A percentile compares a stretch with the other conserved stretches of the same genome.
Evolutionary conservation across 2,888 invertebrate species (phyloP).

Genomic region (Chrysina gloriosa): DNA sequence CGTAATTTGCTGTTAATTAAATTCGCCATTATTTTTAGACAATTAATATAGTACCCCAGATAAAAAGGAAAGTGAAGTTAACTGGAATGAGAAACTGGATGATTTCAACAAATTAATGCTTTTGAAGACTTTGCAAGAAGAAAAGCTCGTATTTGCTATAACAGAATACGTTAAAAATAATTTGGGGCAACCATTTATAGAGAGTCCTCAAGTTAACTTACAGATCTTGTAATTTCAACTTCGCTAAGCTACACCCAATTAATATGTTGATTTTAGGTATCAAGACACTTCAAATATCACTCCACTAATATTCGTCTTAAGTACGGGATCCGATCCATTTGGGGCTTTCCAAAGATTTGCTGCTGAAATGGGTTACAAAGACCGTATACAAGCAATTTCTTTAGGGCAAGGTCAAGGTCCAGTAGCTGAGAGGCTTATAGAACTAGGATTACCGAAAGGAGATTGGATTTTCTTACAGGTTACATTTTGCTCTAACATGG

Average conservation of each 20-base stretch:
- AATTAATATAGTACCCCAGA: conserved; percentile 58
- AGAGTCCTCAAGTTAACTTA: conserved; percentile 81
- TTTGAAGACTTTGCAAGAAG: conserved; percentile 80
- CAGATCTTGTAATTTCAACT: conserved; percentile 68
- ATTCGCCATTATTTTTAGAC: neutral
- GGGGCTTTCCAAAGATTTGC: conserved; percentile 86
- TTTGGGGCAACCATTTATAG: conserved; percentile 83
- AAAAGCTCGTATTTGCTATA: conserved; percentile 84
- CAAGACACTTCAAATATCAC: conserved; percentile 77
- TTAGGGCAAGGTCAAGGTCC: conserved; percentile 93
- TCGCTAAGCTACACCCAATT: conserved; percentile 51
- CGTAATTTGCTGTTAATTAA: neutral
- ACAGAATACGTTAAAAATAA: conserved; percentile 82
- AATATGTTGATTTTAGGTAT: conserved; percentile 69
- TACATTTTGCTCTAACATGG: no score
- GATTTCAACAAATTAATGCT: conserved; percentile 86
- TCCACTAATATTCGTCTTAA: conserved; percentile 87
- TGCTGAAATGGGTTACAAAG: conserved; percentile 77
- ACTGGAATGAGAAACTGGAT: conserved; percentile 75
- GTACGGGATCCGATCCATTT: conserved; percentile 91
- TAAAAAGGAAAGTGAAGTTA: conserved; percentile 48
- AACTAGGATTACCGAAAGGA: conserved; percentile 76
- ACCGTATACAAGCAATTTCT: conserved; percentile 83
- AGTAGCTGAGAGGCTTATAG: conserved; percentile 85
- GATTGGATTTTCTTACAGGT: conserved; percentile 92